These are phyloP conservation scores for Actinemys pallida DNA, from an alignment of 2,113 vertebrate species.

Conservation along the genomic window DNA sequence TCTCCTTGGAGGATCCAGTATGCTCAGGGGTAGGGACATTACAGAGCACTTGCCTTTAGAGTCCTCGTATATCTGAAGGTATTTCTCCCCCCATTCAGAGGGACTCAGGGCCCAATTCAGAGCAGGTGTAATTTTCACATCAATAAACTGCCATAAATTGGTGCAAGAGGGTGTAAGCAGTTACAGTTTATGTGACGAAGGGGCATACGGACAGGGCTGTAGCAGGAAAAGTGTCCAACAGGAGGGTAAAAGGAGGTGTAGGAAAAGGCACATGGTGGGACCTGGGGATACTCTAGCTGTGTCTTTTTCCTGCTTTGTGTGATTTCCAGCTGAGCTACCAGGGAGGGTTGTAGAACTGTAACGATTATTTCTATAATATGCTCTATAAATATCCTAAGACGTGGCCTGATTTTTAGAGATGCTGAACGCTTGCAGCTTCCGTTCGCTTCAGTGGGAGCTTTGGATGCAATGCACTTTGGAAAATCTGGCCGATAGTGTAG, in stretches of 20 bases:
- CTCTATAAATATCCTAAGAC: neutral
- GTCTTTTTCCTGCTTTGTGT: neutral
- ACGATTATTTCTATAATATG: neutral
- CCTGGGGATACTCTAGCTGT: neutral
- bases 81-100: too few relatives aligned
- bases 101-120: too few relatives aligned
- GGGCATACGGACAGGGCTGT: neutral
- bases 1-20: too few relatives aligned
- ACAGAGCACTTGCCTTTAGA: too few relatives aligned
- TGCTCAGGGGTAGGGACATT: too few relatives aligned
- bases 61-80: too few relatives aligned
- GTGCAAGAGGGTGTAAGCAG: neutral
- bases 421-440: neutral
- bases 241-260: neutral
- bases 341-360: neutral
- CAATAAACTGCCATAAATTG: neutral
- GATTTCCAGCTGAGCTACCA: neutral
- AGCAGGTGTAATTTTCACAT: neutral
- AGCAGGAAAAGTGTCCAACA: neutral
- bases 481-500: too few relatives aligned
- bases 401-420: neutral
- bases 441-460: neutral
- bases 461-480: neutral
- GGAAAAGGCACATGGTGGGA: neutral
- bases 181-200: neutral